These are phyloP conservation scores for Chironomus riparius DNA, from an alignment of 2,888 invertebrate species.

Conservation along the genomic window DNA sequence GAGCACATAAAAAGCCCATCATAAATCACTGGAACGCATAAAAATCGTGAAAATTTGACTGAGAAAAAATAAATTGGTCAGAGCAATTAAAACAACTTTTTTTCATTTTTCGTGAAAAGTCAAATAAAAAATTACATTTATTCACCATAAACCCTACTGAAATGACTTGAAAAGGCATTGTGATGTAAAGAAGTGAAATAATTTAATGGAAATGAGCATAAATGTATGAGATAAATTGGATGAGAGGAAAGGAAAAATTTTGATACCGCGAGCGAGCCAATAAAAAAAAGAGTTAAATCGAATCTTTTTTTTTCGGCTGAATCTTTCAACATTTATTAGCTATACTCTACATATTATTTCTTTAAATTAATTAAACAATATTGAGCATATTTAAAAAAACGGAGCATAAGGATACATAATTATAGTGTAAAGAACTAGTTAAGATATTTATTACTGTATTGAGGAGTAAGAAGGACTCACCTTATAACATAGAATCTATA, in stretches of 20 bases:
- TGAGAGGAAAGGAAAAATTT: not conserved
- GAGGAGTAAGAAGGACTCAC: no score
- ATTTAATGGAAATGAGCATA: not conserved
- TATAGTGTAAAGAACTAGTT: no score
- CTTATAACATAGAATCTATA: not conserved
- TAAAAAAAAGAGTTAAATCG: slow-evolving; percentile 22
- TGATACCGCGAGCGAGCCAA: slow-evolving; percentile 17
- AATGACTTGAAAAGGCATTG: slow-evolving; percentile 2
- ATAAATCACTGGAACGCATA: not conserved
- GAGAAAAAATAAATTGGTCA: slow-evolving; percentile 22
- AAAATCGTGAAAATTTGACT: not conserved
- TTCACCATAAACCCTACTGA: not conserved
- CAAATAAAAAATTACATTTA: slow-evolving; percentile 5
- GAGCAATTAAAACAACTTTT: slow-evolving; percentile 23
- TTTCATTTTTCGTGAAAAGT: not conserved
- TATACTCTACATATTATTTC: not conserved
- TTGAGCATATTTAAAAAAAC: no score
- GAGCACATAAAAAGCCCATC: not conserved
- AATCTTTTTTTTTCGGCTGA: not conserved
- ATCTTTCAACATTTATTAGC: not conserved
- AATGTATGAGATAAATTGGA: not conserved
- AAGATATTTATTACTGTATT: no score
- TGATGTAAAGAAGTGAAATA: not conserved
- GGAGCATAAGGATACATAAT: no score
- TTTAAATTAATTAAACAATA: not conserved